Evolutionary conservation across 1,140 invertebrate genomes (phyloP).

Genomic region (Archegozetes longisetosus): DNA sequence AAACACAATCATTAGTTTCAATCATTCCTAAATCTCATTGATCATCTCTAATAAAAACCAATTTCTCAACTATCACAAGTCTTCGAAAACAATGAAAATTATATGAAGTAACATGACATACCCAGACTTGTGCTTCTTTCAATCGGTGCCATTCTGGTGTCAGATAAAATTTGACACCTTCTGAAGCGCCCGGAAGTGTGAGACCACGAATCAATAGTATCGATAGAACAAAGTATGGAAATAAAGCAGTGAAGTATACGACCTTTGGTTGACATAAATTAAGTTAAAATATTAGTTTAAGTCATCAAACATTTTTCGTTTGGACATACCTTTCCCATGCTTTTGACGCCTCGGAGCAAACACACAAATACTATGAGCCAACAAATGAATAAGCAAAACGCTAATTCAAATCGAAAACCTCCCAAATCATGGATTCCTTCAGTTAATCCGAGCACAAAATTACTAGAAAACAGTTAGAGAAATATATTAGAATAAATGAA

Average conservation of each 20-base stretch:
- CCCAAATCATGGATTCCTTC: conserved; percentile 64
- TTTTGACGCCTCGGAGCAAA: conserved; percentile 95
- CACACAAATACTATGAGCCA: conserved; percentile 93
- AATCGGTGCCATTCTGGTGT: conserved; percentile 63
- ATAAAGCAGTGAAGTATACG: conserved; percentile 88
- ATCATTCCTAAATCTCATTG: no score
- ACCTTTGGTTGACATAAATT: conserved; percentile 40
- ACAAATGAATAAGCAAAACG: conserved; percentile 70
- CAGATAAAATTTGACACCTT: conserved; percentile 68
- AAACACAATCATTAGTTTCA: no score
- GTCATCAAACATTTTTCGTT: not conserved
- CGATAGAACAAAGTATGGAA: conserved; percentile 83
- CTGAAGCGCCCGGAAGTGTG: conserved; percentile 68
- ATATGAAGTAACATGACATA: no score
- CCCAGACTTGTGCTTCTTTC: conserved; percentile 31
- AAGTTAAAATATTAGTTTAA: conserved; percentile 19
- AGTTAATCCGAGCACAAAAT: conserved; percentile 59
- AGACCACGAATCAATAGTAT: conserved; percentile 87
- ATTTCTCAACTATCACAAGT: not conserved
- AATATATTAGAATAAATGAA: conserved; percentile 3
- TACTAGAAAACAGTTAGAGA: conserved; percentile 18
- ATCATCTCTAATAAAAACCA: conserved; percentile 4
- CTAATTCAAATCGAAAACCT: conserved; percentile 83
- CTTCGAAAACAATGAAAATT: no score
- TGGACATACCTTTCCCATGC: conserved; percentile 69